Percentiles rank a stretch among this genome's conserved stretches.
Evolutionary conservation across 2,113 vertebrate species (phyloP).

Genomic region (Oenanthe oenanthe): DNA sequence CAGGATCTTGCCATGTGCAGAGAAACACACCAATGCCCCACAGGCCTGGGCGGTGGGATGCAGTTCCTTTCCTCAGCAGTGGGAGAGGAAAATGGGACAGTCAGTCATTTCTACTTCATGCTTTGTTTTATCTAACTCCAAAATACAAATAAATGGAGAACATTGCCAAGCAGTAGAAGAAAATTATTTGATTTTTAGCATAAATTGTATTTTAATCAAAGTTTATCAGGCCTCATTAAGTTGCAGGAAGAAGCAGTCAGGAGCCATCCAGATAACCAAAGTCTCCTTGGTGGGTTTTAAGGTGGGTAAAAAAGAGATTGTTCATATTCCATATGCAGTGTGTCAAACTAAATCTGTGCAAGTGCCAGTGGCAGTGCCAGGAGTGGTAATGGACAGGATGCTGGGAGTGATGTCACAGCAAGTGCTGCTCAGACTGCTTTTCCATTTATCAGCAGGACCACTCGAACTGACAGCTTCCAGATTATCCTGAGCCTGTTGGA

Average conservation of each 20-base stretch:
- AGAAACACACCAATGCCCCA: not conserved
- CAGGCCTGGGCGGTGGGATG: not conserved
- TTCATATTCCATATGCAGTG: not conserved
- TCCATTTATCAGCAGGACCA: not conserved
- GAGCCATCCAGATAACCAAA: not conserved
- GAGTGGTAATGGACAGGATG: not conserved
- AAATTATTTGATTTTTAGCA: not conserved
- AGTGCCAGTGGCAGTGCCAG: not conserved
- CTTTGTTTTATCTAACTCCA: not conserved
- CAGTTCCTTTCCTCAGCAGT: not conserved
- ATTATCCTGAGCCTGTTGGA: not conserved
- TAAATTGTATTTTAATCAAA: not conserved
- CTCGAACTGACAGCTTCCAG: slow-evolving; percentile 4
- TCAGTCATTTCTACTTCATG: not conserved
- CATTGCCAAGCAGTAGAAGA: not conserved
- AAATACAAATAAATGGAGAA: not conserved
- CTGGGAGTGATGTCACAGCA: slow-evolving; percentile 20
- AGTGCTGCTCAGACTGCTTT: not conserved
- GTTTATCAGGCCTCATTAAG: not conserved
- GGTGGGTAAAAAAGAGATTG: not conserved
- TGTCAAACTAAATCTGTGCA: not conserved
- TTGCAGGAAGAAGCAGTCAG: not conserved
- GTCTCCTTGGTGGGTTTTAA: not conserved
- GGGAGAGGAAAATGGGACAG: not conserved
- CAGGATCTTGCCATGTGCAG: not conserved